Conservation (phyloP, 2,113 vertebrate species). For the Odocoileus virginianus region DNA sequence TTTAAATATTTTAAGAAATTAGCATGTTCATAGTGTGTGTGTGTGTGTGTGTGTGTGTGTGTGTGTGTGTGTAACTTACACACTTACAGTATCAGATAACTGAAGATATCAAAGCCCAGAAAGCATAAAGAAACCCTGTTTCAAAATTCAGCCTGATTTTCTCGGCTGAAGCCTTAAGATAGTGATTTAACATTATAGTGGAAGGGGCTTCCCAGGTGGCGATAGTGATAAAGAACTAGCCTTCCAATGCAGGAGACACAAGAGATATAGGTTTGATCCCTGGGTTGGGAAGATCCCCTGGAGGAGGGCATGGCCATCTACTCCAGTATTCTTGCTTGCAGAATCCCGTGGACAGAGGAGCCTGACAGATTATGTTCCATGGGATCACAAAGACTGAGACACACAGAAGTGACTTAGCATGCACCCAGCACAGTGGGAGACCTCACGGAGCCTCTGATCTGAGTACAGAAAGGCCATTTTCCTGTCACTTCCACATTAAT, state of each 20-base stretch:
- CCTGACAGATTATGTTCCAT: background rate
- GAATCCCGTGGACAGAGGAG: background rate
- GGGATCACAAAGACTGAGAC: background rate
- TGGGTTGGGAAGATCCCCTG: background rate
- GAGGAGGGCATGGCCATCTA: background rate
- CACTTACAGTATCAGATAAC: background rate
- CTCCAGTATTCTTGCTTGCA: background rate
- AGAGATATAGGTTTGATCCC: background rate
- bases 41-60: background rate
- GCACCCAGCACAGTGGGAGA: background rate
- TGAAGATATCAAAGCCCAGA: background rate
- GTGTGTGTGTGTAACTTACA: background rate
- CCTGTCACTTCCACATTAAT: background rate
- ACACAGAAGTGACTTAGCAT: background rate
- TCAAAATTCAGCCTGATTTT: background rate
- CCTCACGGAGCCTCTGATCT: background rate
- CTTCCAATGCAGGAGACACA: background rate
- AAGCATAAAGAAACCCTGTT: background rate
- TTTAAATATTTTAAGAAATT: background rate
- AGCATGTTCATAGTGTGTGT: background rate
- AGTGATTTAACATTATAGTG: background rate
- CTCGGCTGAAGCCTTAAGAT: background rate
- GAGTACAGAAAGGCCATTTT: background rate
- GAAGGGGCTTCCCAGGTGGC: background rate
- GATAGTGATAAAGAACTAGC: background rate